Conservation (phyloP, 1,140 invertebrate genomes). For the Whitmania pigra region DNA sequence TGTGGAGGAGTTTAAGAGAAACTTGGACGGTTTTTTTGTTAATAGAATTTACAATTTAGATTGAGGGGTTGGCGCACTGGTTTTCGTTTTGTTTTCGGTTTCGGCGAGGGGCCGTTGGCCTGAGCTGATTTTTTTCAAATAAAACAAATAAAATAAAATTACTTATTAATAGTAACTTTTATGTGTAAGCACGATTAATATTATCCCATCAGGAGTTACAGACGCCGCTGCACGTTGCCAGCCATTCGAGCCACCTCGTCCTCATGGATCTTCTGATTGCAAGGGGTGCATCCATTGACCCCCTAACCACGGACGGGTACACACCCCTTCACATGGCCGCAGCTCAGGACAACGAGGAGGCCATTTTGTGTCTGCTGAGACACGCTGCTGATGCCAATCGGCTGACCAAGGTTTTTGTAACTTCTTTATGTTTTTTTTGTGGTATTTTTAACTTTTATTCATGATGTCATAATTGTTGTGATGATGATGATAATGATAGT, state of each 20-base stretch:
- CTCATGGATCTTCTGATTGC: constrained; percentile 84
- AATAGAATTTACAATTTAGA: no score
- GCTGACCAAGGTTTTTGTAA: constrained; percentile 23
- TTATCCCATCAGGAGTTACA: not conserved
- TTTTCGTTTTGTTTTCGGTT: no score
- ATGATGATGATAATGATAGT: no score
- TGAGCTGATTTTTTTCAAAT: no score
- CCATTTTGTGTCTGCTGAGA: constrained; percentile 86
- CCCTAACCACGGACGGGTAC: constrained; percentile 78
- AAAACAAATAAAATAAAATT: no score
- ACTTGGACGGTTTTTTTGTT: no score
- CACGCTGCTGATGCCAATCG: constrained; percentile 83
- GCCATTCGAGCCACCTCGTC: constrained; percentile 94
- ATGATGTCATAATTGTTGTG: no score
- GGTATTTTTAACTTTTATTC: no score
- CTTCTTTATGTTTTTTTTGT: not conserved
- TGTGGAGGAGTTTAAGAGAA: no score
- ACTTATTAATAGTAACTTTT: no score
- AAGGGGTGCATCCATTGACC: constrained; percentile 82
- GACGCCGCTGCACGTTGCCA: constrained; percentile 91
- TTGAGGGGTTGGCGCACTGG: no score
- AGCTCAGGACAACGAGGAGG: constrained; percentile 65
- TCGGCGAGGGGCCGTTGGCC: no score
- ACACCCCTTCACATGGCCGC: constrained; percentile 75
- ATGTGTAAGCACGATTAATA: not conserved